phyloP scores from a whole-genome alignment of 2,797 vertebrate genomes.

The Enteromius treurensis region DNA sequence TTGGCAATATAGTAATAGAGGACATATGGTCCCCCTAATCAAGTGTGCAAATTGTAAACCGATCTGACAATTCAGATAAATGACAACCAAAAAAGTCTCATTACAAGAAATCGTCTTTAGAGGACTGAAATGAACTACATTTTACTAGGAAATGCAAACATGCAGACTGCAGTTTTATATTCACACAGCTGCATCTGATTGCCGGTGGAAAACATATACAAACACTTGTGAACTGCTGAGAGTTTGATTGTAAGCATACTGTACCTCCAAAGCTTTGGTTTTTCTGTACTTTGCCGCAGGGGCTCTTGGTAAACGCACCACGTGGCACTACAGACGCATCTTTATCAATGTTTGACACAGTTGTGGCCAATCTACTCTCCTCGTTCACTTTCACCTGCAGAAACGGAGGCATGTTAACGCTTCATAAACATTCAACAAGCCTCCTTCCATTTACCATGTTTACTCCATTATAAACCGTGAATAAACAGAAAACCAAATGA shows the following conservation, averaged over 20 bases:
- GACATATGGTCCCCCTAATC: neutral
- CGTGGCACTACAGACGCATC: conserved; percentile 86
- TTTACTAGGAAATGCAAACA: conserved; percentile 14
- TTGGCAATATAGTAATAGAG: neutral
- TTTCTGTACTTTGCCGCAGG: conserved; percentile 78
- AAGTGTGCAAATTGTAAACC: neutral
- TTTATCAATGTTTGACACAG: conserved; percentile 84
- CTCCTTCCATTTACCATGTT: neutral
- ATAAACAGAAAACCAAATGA: conserved; percentile 22
- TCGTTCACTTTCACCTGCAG: conserved; percentile 83
- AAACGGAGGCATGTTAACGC: conserved; percentile 4
- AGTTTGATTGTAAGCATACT: conserved; percentile 52
- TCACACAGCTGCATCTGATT: conserved; percentile 51
- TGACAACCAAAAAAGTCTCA: conserved; percentile 9
- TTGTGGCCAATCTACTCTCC: conserved; percentile 83
- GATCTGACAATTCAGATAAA: conserved; percentile 4
- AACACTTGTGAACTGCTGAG: conserved; percentile 13
- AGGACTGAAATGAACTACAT: conserved; percentile 9
- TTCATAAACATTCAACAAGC: conserved; percentile 21
- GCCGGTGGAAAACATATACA: conserved; percentile 25
- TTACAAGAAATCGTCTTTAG: conserved; percentile 3
- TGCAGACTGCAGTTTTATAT: neutral
- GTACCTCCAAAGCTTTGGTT: conserved; percentile 91
- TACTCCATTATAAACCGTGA: neutral
- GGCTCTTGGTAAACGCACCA: conserved; percentile 85